These are phyloP conservation scores for Loriculus beryllinus DNA, from an alignment of 2,797 vertebrate species.

Conservation along the genomic window DNA sequence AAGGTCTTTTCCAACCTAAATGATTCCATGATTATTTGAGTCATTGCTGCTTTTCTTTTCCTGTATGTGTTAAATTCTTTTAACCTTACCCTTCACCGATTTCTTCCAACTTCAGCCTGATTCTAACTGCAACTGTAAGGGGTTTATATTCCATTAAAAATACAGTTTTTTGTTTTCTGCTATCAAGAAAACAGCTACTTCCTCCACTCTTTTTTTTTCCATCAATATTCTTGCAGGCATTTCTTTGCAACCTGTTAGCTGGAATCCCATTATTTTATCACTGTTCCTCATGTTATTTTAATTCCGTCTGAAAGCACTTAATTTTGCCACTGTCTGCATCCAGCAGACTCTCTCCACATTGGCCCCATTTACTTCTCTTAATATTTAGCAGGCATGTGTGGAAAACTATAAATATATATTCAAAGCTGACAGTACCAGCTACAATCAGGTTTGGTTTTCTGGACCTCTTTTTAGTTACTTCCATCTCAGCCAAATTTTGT, in stretches of 20 bases:
- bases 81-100: background rate
- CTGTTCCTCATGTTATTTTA: background rate
- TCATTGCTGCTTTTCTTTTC: background rate
- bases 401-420: background rate
- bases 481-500: background rate
- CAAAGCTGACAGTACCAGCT: background rate
- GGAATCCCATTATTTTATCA: background rate
- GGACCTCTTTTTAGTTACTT: background rate
- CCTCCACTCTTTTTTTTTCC: background rate
- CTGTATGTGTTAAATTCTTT: background rate
- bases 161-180: background rate
- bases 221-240: background rate
- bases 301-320: background rate
- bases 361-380: background rate
- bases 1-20: background rate
- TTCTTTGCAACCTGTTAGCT: background rate
- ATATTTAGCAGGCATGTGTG: background rate
- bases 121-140: background rate
- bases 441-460: background rate
- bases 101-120: background rate
- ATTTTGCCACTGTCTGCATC: background rate
- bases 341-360: background rate
- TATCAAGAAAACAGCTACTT: background rate
- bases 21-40: background rate
- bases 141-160: background rate